Percentiles rank a stretch among this genome's conserved stretches.
Conservation (phyloP, 2,113 vertebrate species). For the Chloropsis hardwickii region DNA sequence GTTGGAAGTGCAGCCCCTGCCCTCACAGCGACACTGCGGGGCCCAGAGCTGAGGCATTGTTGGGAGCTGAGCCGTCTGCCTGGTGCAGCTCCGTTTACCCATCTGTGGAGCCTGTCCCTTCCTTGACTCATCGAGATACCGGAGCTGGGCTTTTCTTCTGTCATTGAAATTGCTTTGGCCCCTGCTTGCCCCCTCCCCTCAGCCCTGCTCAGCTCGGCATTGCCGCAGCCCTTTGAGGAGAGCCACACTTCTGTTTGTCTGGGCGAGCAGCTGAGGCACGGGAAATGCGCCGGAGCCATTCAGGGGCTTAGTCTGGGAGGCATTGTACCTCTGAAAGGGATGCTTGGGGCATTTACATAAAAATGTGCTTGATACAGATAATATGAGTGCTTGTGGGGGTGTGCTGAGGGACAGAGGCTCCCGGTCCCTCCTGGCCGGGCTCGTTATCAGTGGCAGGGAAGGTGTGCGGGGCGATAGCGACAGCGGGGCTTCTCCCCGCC, state of each 20-base stretch:
- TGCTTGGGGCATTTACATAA: constrained; percentile 58
- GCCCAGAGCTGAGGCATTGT: neutral
- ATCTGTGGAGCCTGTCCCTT: neutral
- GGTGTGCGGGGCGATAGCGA: neutral
- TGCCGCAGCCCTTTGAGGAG: constrained; percentile 52
- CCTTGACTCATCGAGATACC: neutral
- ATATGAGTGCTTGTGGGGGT: constrained; percentile 14
- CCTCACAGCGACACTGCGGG: fast-evolving
- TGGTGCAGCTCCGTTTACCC: neutral
- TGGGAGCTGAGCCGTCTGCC: neutral
- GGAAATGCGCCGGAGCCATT: constrained; percentile 47
- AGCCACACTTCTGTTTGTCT: constrained; percentile 62
- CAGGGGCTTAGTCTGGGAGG: constrained; percentile 23
- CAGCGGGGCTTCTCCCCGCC: neutral
- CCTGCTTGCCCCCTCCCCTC: constrained; percentile 1
- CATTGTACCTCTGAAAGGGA: constrained; percentile 64
- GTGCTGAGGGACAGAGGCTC: neutral
- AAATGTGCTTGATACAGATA: constrained; percentile 67
- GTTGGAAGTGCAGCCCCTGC: neutral
- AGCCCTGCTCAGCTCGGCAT: neutral
- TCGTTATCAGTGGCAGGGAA: neutral
- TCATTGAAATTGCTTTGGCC: constrained; percentile 20
- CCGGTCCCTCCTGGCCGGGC: neutral
- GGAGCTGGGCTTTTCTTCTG: neutral
- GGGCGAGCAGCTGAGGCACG: constrained; percentile 63